phyloP scores from a whole-genome alignment of 2,797 vertebrate species.

The Acanthurus leucopareius region DNA sequence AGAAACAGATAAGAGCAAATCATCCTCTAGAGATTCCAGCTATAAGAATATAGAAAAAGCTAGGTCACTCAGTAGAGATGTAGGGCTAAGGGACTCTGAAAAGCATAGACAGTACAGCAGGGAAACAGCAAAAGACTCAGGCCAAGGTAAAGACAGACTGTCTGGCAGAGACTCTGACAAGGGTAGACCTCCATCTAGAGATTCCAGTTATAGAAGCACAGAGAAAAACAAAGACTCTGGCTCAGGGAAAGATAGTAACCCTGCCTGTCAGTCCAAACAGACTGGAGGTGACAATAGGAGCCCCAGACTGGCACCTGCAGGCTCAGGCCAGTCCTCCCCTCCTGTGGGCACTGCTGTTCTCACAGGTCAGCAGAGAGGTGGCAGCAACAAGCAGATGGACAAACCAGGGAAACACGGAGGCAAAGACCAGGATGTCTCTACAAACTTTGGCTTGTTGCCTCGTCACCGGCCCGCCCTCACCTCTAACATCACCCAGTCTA shows the following conservation, averaged over 20 bases:
- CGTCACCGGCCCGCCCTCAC: conserved; percentile 72
- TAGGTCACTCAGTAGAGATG: conserved; percentile 67
- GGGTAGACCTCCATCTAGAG: conserved; percentile 71
- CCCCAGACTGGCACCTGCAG: conserved; percentile 69
- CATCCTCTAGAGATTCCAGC: conserved; percentile 65
- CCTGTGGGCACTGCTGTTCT: conserved; percentile 83
- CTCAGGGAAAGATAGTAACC: conserved; percentile 74
- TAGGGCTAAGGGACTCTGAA: conserved; percentile 69
- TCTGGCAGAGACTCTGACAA: conserved; percentile 79
- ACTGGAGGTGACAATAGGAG: conserved; percentile 77
- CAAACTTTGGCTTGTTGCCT: conserved; percentile 74
- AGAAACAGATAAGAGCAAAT: conserved; percentile 78
- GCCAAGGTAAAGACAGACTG: conserved; percentile 76
- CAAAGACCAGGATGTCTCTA: conserved; percentile 85
- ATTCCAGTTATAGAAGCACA: conserved; percentile 77
- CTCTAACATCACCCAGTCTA: conserved; percentile 66
- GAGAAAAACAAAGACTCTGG: conserved; percentile 79
- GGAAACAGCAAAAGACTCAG: conserved; percentile 76
- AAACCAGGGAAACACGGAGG: conserved; percentile 84
- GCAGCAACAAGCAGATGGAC: conserved; percentile 84
- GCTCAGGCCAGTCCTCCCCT: conserved; percentile 84
- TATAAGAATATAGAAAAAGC: conserved; percentile 75
- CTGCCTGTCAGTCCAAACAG: conserved; percentile 75
- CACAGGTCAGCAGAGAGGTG: conserved; percentile 81
- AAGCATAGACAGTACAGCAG: conserved; percentile 73